Base-by-base conservation (phyloP, 2,113 vertebrate genomes). In the Serilophus lunatus region DNA sequence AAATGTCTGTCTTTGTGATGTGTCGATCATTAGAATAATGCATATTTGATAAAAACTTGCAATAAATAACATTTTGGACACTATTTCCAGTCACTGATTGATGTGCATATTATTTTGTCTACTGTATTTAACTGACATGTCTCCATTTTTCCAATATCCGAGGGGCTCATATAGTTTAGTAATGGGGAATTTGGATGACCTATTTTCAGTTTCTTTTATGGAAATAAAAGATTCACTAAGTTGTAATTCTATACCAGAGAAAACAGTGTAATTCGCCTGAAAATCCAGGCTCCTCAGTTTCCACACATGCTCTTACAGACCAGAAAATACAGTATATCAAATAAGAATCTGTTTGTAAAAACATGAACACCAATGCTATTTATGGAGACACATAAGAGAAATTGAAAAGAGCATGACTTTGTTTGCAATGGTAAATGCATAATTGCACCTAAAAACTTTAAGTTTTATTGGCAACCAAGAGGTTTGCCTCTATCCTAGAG, bases 41-140 rank as follows among this genome's bases (percentile, higher is more conserved):
- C 84, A 97, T 97, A 95, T 98, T 97, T 97, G 96, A 98, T 98
- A 96, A 97, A 97, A 97, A 97, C 33, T 72, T 93, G 74, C 82
- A 95, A 98, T 97, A 97, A 97, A 97, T 97, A 97, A 96, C 61
- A 87, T 95, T 97, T 93, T 88, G 93, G 94, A 96, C 92, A 86
- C 87, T 91, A 28, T 93, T 97, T 95, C 78, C 65, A 93, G 96
- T 88, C 95, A 94, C 38, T 95, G 95, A 97, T 94, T 95, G 94
- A 97, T 97, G 59, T 70, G 20, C 28, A 6, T 91, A 93, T 97
- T 97, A 96, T 96, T 97, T 96, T 93, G 87, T 93, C 96, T 95
- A 51, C 91, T 97, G 90, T 93, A 69, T 95, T 97, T 96, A 96
- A 98, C 79, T 72, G 84, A 61, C 64, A 45, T 0, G 2, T 82